These are phyloP conservation scores for Vanessa cardui DNA, from an alignment of 2,888 invertebrate genomes.

Conservation along the genomic window DNA sequence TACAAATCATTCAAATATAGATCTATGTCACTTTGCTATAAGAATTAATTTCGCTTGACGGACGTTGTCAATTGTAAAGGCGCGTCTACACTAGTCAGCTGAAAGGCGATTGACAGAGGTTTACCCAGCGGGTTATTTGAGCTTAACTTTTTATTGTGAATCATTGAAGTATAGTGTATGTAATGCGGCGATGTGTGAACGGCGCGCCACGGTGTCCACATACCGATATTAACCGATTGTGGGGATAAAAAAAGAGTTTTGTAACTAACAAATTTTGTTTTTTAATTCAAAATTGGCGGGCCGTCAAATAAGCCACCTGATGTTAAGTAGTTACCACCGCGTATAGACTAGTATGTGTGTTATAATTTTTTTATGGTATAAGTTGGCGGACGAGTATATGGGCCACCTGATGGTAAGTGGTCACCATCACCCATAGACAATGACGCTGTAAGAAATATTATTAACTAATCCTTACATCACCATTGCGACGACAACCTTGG, in stretches of 20 bases:
- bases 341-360: too few relatives aligned
- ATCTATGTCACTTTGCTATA: background rate
- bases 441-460: too few relatives aligned
- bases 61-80: conserved; percentile 15
- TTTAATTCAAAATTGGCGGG: too few relatives aligned
- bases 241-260: conserved; percentile 23
- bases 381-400: too few relatives aligned
- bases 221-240: conserved; percentile 36
- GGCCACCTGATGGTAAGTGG: background rate
- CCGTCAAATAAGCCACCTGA: background rate
- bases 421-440: too few relatives aligned
- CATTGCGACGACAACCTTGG: too few relatives aligned
- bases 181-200: conserved; percentile 61
- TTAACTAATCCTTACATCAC: too few relatives aligned
- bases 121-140: conserved; percentile 53
- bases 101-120: conserved; percentile 54
- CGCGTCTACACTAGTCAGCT: conserved; percentile 33
- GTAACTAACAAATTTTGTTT: background rate
- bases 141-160: conserved; percentile 47
- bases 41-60: background rate
- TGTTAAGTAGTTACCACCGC: background rate
- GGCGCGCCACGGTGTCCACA: conserved; percentile 21
- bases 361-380: too few relatives aligned
- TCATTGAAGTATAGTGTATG: conserved; percentile 50
- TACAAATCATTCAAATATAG: background rate